Evolutionary conservation across 2,888 invertebrate species (phyloP), one percentile per base, ranked within the genome.

Genomic region (Magallana nippona): DNA sequence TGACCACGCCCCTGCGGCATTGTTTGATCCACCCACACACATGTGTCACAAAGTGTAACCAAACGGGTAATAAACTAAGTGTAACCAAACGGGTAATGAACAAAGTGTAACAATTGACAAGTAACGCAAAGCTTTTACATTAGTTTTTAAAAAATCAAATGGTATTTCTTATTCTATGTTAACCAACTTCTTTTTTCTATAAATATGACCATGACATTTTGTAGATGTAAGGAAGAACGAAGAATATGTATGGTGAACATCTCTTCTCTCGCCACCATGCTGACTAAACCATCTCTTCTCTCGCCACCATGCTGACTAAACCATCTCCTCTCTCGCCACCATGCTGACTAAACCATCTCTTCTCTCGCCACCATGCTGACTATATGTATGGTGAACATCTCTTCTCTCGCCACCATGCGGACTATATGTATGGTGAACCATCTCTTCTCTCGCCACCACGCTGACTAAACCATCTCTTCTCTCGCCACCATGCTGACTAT

Each of bases 1-100:
- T 71, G 71, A 27, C 27, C 27, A 22, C 27, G 71, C 71, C 15
- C 27, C 71, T 1, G 2, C 27, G 5, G 10, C 71, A 15, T 11
- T 71, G 11, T 71, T 71, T 71, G 71, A 71, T 71, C 32, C 71
- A 27, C 71, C 22, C 11, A 22, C 71, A 71, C 22, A 71, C 27
- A 71, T 15, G 1, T 71, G 71, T 71, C 71, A 27, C 27, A 71
- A 71, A 71, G 13, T 15, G 2, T 71, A 71, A 27, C 22, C 19
- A 27, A 5, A 11, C 13, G 1, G 71, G 71, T 71, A 71, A 32
- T 5, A 15, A 32, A 71, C 19, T 8, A 5, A 8, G 5, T 8
- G 44, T 44, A 44, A 44, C 5, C 19, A 27, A 5, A 11, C 13
- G 1, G 71, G 71, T 71, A 71, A 32, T 5, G 3, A 32, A 71